Evolutionary conservation across 2,797 vertebrate species (phyloP).

Genomic region (Natrix natrix): DNA sequence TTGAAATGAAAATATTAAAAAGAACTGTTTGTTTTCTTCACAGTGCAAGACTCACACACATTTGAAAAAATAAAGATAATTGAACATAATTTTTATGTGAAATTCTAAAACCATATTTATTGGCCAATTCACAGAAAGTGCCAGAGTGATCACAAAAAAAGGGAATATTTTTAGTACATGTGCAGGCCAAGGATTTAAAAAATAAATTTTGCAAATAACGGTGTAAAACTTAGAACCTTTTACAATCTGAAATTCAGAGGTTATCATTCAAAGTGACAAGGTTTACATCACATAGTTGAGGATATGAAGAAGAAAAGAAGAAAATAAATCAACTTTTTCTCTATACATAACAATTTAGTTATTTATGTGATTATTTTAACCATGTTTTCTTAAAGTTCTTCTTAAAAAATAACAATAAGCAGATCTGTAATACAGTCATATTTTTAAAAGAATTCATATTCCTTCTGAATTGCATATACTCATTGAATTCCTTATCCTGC

Average conservation of each 20-base stretch:
- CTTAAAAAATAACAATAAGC: constrained; percentile 16
- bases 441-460: constrained; percentile 33
- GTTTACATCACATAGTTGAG: constrained; percentile 46
- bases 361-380: constrained; percentile 26
- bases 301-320: neutral
- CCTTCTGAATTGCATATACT: constrained; percentile 38
- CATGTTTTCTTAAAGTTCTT: constrained; percentile 40
- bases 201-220: constrained; percentile 66
- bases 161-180: constrained; percentile 66
- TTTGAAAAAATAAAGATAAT: constrained; percentile 51
- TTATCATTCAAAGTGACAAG: constrained; percentile 42
- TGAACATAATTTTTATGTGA: constrained; percentile 68
- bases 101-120: constrained; percentile 82
- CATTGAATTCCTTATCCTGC: constrained; percentile 25
- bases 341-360: constrained; percentile 7
- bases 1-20: neutral
- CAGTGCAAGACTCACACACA: constrained; percentile 19
- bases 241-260: constrained; percentile 61
- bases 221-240: constrained; percentile 60
- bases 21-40: constrained; percentile 20
- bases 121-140: constrained; percentile 80
- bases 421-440: constrained; percentile 34
- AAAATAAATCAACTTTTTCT: constrained; percentile 49
- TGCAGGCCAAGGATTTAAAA: constrained; percentile 70
- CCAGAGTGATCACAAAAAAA: constrained; percentile 69